Evolutionary conservation across 2,888 invertebrate species (phyloP).

Genomic region (Deilephila porcellus): DNA sequence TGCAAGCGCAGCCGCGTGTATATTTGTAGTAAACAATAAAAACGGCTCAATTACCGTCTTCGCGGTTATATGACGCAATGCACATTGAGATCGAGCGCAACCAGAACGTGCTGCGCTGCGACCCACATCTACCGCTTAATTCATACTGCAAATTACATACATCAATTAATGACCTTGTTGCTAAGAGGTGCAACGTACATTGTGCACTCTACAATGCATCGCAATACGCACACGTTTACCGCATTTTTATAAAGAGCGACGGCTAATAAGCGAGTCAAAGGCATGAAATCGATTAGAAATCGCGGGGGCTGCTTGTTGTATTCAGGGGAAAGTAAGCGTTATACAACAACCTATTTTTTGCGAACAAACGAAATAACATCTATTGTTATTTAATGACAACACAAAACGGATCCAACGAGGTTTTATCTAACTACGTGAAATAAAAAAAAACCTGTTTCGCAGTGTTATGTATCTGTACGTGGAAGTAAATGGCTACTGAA

Average conservation of each 20-base stretch:
- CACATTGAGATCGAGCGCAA: constrained; percentile 35
- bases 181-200: not conserved
- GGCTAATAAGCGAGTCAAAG: constrained; percentile 40
- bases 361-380: constrained; percentile 39
- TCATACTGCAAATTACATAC: constrained; percentile 30
- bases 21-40: constrained; percentile 37
- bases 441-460: not conserved
- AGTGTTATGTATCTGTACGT: not conserved
- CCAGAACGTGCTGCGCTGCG: constrained; percentile 36
- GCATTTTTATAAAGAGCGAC: constrained; percentile 11
- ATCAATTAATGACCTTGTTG: constrained; percentile 15
- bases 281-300: constrained; percentile 57
- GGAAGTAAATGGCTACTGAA: not conserved
- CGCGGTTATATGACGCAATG: constrained; percentile 42
- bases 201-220: not conserved
- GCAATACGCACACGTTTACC: not conserved
- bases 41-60: constrained; percentile 38
- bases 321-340: constrained; percentile 49
- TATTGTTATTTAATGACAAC: constrained; percentile 39
- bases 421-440: not conserved
- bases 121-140: constrained; percentile 37
- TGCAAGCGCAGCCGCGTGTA: constrained; percentile 16
- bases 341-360: constrained; percentile 41
- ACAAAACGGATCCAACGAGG: constrained; percentile 10
- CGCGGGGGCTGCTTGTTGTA: constrained; percentile 36